Base-by-base conservation (phyloP, 2,888 invertebrate species). In the Pemphredon lugubris region DNA sequence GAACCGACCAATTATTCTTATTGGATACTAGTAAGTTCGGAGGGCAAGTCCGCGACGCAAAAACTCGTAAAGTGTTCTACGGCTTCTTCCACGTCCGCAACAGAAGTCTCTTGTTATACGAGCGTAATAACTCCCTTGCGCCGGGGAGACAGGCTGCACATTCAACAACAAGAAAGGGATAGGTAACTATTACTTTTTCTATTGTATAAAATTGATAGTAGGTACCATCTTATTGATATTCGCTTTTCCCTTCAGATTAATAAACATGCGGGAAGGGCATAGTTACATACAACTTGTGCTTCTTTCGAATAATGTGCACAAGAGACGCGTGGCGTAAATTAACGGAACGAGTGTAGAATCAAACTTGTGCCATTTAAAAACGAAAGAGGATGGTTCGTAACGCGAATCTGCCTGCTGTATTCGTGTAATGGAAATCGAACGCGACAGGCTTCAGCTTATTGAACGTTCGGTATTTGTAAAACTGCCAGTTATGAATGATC, bases 41-140 rank as follows among this genome's bases (percentile, higher is more conserved):
- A 88, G 59, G 87, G 87, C 32, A 58, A 80, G 1, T 87, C 86
- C 2, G 57, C 42, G 0, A 79, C 84, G 2, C 75, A 79, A 60
- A 86, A 81, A 50, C 70, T 88, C 7, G 82, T 84, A 2, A 88
- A 85, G 71, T 88, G 87, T 61, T 85, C 87, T 1, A 83, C 85
- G n/a, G 83, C 81, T 9, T 83, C 84, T 9, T 79, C 83, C n/a
- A 50, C 71, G n/a, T 75, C 84, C 2, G 83, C 82, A 14, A 77
- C 85, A 20, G 89, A 87, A 74, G 83, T 88, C 5, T 87, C 88
- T 11, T 89, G 89, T 67, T 84, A 85, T 57, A 89, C 89, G 0
- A 86, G 85, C 58, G 73, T 86, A 23, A 84, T 88, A 59, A 70
- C 81, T 18, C 77, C 82, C 6, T 60, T 88, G 20, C 77, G 73